Base-by-base conservation (phyloP, 2,797 vertebrate species). In the Pantherophis alleghaniensis region DNA sequence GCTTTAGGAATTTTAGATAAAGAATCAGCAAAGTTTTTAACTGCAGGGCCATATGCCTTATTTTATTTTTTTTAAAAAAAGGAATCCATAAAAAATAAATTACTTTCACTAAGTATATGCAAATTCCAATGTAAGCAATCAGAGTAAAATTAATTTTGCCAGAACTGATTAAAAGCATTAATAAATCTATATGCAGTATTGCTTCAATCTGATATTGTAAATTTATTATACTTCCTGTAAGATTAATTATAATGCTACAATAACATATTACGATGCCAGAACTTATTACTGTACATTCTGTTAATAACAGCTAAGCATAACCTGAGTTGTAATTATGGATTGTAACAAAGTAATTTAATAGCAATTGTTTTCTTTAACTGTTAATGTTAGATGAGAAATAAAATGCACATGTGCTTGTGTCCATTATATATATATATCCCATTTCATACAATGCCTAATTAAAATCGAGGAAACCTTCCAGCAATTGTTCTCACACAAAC, bases 91-190 rank as follows among this genome's bases (percentile, higher is more conserved):
- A 98, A 98, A 99, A 99, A 99, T 99, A 99, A 99, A 99, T 99
- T 98, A 99, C 98, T 98, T 97, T 97, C 98, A 96, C 98, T 99
- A 99, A 99, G 98, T 98, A 98, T 99, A 99, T 99, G 99, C 99
- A 99, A 99, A 99, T 99, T 99, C 98, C 98, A 99, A 99, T 99
- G 98, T 99, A 99, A 99, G 99, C 98, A 99, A 99, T 99, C 98
- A 98, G 98, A 98, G 98, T 98, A 98, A 99, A 99, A 99, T 99
- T 99, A 99, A 99, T 99, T 99, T 99, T 98, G 98, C 98, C 98
- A 99, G 98, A 99, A 99, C 98, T 99, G 99, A 99, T 99, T 99
- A 99, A 99, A 99, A 99, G 99, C 98, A 99, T 99, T 99, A 99
- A 99, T 99, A 99, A 99, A 99, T 99, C 99, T 99, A 99, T 99